Evolutionary conservation across 2,113 vertebrate species (phyloP), one percentile per base, ranked within the genome.

Genomic region (Saguinus midas): DNA sequence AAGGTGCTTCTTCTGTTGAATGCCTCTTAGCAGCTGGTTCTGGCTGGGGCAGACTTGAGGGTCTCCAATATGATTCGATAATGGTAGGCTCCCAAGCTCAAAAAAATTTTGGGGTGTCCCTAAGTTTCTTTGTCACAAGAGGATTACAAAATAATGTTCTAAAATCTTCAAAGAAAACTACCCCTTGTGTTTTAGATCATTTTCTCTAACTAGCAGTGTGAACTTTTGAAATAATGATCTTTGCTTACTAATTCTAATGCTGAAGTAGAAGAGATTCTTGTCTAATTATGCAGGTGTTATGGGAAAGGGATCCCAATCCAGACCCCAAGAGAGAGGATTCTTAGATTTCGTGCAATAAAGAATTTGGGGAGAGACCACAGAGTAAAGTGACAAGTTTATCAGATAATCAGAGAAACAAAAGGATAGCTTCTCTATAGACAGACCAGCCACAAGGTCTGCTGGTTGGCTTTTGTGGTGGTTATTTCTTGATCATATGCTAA

Each of bases 211-310:
- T 66, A 80, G 32, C 52, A 5, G 23, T 1, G 9, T 83, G 79
- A 84, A 80, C n/a, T 87, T 79, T 48, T 64, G 45, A 92, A 89
- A 68, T 90, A 35, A 90, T 73, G 50, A 92, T 6, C n/a, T 88
- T 80, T 89, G 35, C 23, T 78, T 93, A n/a, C 81, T 92, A 73
- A 85, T 84, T 83, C 70, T 68, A 57, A 18, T 58, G 55, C 82
- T 83, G 35, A 81, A 23, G 3, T 57, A 76, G 17, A 35, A 73
- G 66, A 83, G 18, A 55, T 91, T 93, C 52, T 83, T 75, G 29
- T 75, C 80, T 29, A 57, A 17, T 78, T 58, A 64, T 73, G 32
- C 27, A 32, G 61, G 27, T 64, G 61, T 64, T 64, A 64, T 2
- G 5, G 61, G 61, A 32, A 64, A 64, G 61, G 61, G 12, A 29